Conservation (phyloP, 2,797 vertebrate species). For the Onychomys torridus region DNA sequence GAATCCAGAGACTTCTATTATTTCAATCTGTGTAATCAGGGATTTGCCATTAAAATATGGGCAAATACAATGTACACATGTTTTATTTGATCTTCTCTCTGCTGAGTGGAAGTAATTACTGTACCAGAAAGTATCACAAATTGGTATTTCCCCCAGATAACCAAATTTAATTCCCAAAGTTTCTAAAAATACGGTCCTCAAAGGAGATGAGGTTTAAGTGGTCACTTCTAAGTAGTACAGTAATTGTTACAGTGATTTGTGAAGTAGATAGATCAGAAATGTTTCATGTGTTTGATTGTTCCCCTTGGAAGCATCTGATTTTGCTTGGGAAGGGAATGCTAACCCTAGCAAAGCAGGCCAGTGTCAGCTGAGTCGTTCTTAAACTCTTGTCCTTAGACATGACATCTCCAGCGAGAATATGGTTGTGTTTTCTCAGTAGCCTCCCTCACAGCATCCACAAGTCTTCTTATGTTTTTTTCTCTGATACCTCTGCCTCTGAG, state of each 20-base stretch:
- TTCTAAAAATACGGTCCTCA: constrained; percentile 54
- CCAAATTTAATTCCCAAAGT: constrained; percentile 42
- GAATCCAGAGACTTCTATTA: constrained; percentile 39
- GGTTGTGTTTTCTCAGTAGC: constrained; percentile 14
- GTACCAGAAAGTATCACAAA: constrained; percentile 52
- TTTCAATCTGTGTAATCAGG: constrained; percentile 52
- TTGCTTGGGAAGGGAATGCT: constrained; percentile 52
- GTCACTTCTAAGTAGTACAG: constrained; percentile 38
- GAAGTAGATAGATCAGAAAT: constrained; percentile 60
- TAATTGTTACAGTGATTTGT: constrained; percentile 44
- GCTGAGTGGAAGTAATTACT: neutral
- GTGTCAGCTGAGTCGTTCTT: constrained; percentile 27
- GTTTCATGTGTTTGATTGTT: constrained; percentile 51
- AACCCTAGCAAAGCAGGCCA: constrained; percentile 16
- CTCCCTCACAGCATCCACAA: constrained; percentile 38
- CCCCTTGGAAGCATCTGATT: constrained; percentile 44
- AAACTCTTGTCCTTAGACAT: constrained; percentile 47
- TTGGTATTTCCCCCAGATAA: neutral
- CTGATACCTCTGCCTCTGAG: constrained; percentile 30
- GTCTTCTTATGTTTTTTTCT: constrained; percentile 44
- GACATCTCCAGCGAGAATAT: constrained; percentile 29
- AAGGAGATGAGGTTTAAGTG: constrained; percentile 58
- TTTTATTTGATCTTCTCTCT: constrained; percentile 63
- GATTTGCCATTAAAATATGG: constrained; percentile 51
- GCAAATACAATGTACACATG: constrained; percentile 27